These are phyloP conservation scores for Cryptocephalus moraei DNA, from an alignment of 2,888 invertebrate species.

Conservation along the genomic window DNA sequence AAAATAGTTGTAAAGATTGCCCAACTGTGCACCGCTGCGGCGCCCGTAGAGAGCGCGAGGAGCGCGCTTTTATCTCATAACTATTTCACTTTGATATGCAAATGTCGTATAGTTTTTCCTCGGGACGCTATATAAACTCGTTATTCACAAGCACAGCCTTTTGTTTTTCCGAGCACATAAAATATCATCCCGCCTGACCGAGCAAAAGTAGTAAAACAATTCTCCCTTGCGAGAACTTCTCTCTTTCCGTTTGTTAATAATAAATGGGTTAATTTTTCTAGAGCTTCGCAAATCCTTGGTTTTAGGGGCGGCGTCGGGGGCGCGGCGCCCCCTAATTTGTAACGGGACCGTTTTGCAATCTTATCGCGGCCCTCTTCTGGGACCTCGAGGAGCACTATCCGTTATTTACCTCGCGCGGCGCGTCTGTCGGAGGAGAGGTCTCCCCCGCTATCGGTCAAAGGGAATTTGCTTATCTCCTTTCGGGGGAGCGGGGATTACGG, in stretches of 20 bases:
- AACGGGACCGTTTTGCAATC: constrained; percentile 31
- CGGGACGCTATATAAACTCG: neutral
- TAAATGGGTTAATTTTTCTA: constrained; percentile 39
- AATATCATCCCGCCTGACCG: neutral
- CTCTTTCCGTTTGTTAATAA: constrained; percentile 36
- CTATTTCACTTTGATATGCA: no score
- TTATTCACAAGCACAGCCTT: neutral
- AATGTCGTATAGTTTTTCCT: neutral
- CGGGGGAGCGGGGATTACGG: no score
- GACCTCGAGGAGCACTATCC: constrained; percentile 22
- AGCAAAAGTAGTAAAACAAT: constrained; percentile 26
- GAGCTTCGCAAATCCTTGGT: constrained; percentile 33
- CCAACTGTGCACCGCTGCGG: no score
- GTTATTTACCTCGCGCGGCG: constrained; percentile 21
- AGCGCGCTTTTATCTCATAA: no score
- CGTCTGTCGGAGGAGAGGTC: no score
- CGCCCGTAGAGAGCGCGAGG: no score
- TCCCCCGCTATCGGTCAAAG: no score
- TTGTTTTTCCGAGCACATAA: neutral
- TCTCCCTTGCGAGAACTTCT: constrained; percentile 28
- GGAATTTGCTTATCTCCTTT: no score
- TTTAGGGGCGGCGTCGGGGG: constrained; percentile 27
- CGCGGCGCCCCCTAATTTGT: constrained; percentile 34
- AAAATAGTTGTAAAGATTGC: no score
- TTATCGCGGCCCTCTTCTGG: constrained; percentile 17